phyloP scores from a whole-genome alignment of 1,140 invertebrate species.

The Chironomus striatipennis region DNA sequence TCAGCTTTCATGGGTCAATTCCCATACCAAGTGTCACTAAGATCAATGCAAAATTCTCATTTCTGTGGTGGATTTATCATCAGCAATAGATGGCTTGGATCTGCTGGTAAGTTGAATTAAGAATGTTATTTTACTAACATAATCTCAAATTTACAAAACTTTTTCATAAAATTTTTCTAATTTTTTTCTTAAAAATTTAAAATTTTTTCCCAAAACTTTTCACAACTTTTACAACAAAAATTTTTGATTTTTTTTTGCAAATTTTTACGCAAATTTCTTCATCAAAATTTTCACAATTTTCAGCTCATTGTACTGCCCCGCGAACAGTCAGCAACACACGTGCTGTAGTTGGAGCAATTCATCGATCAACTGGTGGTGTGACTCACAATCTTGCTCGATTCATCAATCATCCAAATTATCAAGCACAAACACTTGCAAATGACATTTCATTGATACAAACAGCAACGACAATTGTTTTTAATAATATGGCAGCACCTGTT shows the following conservation, averaged over 20 bases:
- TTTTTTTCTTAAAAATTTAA: background rate
- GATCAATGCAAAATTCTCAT: background rate
- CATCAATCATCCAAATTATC: conserved; percentile 4
- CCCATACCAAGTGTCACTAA: background rate
- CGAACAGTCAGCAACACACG: background rate
- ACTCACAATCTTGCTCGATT: background rate
- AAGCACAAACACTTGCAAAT: background rate
- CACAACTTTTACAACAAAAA: background rate
- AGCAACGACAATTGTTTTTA: background rate
- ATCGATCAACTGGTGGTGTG: background rate
- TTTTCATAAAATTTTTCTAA: too few relatives aligned
- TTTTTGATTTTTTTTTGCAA: background rate
- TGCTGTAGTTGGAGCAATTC: background rate
- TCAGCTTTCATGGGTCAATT: background rate
- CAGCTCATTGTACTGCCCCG: background rate
- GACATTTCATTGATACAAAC: background rate
- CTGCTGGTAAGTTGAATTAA: background rate
- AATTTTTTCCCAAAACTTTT: too few relatives aligned
- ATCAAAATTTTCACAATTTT: too few relatives aligned
- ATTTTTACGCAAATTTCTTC: too few relatives aligned
- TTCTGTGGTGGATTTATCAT: background rate
- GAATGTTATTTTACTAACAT: background rate
- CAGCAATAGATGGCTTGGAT: background rate
- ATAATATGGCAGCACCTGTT: background rate
- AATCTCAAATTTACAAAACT: too few relatives aligned